phyloP scores from a whole-genome alignment of 2,113 vertebrate genomes.

The Penelope pileata region DNA sequence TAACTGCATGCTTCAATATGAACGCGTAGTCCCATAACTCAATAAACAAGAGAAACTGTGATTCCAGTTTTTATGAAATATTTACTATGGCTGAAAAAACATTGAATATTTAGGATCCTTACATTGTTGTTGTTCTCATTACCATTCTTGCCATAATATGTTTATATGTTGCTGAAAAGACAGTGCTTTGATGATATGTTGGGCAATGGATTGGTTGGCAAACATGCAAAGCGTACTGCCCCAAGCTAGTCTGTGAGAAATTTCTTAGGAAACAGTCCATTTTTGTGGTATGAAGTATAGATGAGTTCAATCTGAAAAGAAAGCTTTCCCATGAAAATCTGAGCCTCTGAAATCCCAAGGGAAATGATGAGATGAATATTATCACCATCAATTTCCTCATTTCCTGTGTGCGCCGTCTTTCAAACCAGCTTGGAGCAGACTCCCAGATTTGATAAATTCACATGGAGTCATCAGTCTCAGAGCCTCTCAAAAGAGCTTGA shows the following conservation, averaged over 20 bases:
- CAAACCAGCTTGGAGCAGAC: background rate
- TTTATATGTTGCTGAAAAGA: background rate
- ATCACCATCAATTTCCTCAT: slow-evolving; percentile 31
- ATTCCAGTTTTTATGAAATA: background rate
- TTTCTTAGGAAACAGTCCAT: background rate
- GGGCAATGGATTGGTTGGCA: background rate
- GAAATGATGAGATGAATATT: slow-evolving; percentile 34
- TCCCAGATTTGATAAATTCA: slow-evolving; percentile 44
- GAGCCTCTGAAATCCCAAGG: slow-evolving; percentile 25
- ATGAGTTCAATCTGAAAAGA: slow-evolving; percentile 29
- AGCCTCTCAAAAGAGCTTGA: background rate
- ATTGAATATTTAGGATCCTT: background rate
- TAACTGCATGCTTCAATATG: background rate
- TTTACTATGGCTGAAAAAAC: background rate
- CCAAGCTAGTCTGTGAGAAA: background rate
- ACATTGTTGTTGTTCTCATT: background rate
- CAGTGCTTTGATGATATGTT: background rate
- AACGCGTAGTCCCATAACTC: background rate
- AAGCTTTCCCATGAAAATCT: slow-evolving; percentile 55
- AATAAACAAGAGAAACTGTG: background rate
- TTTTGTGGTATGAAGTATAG: background rate
- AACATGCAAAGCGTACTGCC: background rate
- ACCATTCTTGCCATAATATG: background rate
- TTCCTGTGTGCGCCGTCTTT: background rate
- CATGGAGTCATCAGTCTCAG: slow-evolving; percentile 31